Evolutionary conservation across 2,888 invertebrate genomes (phyloP).

Genomic region (Thecophora atra): DNA sequence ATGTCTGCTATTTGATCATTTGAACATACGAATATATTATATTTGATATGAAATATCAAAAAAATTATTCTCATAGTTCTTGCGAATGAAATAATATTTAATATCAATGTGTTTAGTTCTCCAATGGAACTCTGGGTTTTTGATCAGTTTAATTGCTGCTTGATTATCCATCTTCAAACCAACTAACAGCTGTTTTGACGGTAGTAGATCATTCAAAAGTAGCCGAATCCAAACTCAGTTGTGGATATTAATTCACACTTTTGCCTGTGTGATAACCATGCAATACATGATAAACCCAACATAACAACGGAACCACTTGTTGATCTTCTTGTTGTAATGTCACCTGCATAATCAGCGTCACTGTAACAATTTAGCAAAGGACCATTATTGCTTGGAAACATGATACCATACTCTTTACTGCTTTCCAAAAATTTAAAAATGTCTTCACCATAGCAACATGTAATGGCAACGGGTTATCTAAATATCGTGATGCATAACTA

Average conservation of each 20-base stretch:
- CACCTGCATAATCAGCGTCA: too few species aligned
- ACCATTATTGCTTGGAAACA: slow-evolving; percentile 30
- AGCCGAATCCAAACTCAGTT: slow-evolving; percentile 24
- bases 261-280: slow-evolving; percentile 54
- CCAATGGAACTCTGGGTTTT: slow-evolving; percentile 36
- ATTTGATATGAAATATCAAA: slow-evolving; percentile 35
- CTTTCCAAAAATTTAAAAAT: slow-evolving; percentile 42
- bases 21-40: too few species aligned
- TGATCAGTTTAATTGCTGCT: slow-evolving; percentile 29
- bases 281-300: slow-evolving; percentile 47
- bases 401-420: slow-evolving; percentile 35
- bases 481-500: too few species aligned
- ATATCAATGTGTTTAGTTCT: too few species aligned
- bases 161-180: slow-evolving; percentile 22
- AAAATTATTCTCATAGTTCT: slow-evolving; percentile 35
- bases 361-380: slow-evolving; percentile 10
- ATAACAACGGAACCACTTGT: slow-evolving; percentile 46
- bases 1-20: slow-evolving; percentile 35
- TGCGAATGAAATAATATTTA: slow-evolving; percentile 34
- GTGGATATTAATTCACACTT: too few species aligned
- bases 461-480: slow-evolving; percentile 33
- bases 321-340: slow-evolving; percentile 42
- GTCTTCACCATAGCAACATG: slow-evolving; percentile 40
- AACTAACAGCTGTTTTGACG: background rate
- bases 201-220: background rate